These are phyloP conservation scores for Erinaceus europaeus DNA, from an alignment of 2,113 vertebrate genomes.

Conservation along the genomic window DNA sequence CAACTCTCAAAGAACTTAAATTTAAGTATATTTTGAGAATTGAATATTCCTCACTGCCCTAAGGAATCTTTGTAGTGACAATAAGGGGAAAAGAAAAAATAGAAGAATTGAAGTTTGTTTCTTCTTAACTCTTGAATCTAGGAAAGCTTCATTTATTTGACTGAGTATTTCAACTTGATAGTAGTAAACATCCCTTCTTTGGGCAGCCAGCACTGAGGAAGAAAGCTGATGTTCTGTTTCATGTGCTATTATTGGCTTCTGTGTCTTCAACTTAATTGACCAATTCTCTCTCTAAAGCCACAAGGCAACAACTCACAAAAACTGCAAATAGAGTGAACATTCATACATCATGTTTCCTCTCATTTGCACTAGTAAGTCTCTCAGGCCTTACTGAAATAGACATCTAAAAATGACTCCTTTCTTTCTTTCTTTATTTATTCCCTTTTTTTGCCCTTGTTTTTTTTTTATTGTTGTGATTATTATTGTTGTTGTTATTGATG, in stretches of 20 bases:
- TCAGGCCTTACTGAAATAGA: neutral
- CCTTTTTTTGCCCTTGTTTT: too few species aligned
- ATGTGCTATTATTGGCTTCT: neutral
- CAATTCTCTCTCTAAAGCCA: neutral
- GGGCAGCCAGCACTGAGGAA: neutral
- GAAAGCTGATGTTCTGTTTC: neutral
- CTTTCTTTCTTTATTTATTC: too few species aligned
- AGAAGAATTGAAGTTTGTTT: neutral
- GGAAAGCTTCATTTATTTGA: neutral
- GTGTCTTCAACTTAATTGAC: neutral
- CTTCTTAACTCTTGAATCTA: neutral
- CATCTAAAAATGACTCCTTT: neutral
- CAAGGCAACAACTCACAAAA: neutral
- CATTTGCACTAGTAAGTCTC: neutral
- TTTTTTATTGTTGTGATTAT: too few species aligned
- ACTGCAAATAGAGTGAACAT: too few species aligned
- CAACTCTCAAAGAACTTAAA: neutral
- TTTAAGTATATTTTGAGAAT: neutral
- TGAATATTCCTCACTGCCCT: neutral
- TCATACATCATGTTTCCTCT: neutral
- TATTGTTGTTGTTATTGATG: too few species aligned
- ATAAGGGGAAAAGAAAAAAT: neutral
- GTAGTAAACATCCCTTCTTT: neutral
- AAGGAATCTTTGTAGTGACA: neutral
- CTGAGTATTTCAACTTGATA: neutral